A percentile compares a stretch with the other conserved stretches of the same genome.
phyloP scores from a whole-genome alignment of 1,140 invertebrate genomes.

The Pinna nobilis region DNA sequence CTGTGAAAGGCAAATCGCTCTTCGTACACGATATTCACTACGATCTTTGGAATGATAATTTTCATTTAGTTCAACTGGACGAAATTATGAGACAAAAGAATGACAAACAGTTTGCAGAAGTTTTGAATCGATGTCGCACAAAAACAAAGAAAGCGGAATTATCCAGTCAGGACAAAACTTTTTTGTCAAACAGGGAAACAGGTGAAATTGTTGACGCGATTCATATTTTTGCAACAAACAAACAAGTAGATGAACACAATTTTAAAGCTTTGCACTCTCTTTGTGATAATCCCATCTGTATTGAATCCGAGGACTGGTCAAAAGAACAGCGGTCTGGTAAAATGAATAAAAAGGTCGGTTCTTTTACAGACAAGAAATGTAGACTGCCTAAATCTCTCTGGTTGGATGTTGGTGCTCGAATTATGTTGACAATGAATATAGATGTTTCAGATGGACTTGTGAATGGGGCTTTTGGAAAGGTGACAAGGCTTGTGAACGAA shows the following conservation, averaged over 20 bases:
- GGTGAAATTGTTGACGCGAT: not conserved
- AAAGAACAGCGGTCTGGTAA: not conserved
- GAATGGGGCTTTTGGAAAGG: constrained; percentile 37
- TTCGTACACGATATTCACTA: not conserved
- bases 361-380: not conserved
- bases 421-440: constrained; percentile 44
- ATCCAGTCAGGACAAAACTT: constrained; percentile 16
- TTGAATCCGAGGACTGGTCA: constrained; percentile 14
- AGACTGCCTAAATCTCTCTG: not conserved
- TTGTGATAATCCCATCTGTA: not conserved
- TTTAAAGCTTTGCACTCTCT: constrained; percentile 3
- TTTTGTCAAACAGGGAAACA: not conserved
- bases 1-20: not conserved
- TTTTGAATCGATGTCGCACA: constrained; percentile 23
- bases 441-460: constrained; percentile 39
- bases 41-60: not conserved
- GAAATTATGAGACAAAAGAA: constrained; percentile 44
- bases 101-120: constrained; percentile 33
- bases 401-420: constrained; percentile 24
- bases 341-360: constrained; percentile 20
- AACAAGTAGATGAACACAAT: constrained; percentile 23
- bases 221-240: constrained; percentile 30
- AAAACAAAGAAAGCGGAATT: not conserved
- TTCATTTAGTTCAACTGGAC: constrained; percentile 8
- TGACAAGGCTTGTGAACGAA: constrained; percentile 6